A percentile compares a stretch with the other conserved stretches of the same genome.
phyloP scores from a whole-genome alignment of 2,888 invertebrate genomes.

The Cataglyphis altisquamis region DNA sequence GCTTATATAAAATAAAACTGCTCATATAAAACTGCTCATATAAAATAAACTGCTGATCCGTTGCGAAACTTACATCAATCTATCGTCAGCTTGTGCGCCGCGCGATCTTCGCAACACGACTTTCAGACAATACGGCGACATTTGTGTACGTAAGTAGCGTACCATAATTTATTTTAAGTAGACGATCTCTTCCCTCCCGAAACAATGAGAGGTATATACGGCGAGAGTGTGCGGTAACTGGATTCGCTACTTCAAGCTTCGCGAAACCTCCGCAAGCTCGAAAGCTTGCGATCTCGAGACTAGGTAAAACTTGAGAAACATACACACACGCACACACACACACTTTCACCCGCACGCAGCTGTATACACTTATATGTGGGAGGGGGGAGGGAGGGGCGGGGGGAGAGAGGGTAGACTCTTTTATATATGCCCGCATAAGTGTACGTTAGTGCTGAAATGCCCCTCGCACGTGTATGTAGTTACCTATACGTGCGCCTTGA shows the following conservation, averaged over 20 bases:
- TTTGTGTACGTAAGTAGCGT: neutral
- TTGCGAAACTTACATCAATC: neutral
- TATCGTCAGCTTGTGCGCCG: neutral
- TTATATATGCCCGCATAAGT: constrained; percentile 22
- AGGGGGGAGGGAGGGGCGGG: neutral
- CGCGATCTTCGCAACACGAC: neutral
- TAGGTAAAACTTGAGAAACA: constrained; percentile 44
- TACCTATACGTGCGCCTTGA: constrained; percentile 55
- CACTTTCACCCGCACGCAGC: neutral
- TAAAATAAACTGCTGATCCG: neutral
- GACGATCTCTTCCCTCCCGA: constrained; percentile 52
- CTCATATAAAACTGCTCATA: neutral
- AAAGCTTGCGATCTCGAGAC: constrained; percentile 45
- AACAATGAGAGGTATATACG: constrained; percentile 63
- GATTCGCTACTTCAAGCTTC: constrained; percentile 32
- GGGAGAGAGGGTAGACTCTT: neutral
- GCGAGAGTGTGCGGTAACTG: constrained; percentile 50
- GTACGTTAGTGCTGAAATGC: constrained; percentile 31
- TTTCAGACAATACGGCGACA: neutral
- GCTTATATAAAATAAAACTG: neutral
- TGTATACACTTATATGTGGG: neutral
- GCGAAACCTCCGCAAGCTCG: constrained; percentile 46
- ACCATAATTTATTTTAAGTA: constrained; percentile 69
- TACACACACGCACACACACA: neutral
- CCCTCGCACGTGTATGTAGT: constrained; percentile 52